Evolutionary conservation across 2,888 invertebrate genomes (phyloP).

Genomic region (Netelia melanura): DNA sequence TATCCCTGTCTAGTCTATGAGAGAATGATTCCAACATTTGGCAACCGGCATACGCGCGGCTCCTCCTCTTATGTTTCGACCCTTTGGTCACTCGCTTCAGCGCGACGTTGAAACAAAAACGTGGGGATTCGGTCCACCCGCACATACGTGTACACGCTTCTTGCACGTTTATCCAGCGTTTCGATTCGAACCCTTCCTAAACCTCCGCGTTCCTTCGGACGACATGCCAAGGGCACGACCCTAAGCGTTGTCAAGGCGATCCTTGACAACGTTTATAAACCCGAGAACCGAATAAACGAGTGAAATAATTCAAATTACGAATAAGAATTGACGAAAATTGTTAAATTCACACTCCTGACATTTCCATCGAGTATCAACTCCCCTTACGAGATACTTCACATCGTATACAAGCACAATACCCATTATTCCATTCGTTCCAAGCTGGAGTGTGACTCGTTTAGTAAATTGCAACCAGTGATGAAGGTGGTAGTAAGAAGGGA

Average conservation of each 20-base stretch:
- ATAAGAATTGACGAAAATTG: conserved; percentile 79
- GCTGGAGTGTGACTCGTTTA: no score
- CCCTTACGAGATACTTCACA: no score
- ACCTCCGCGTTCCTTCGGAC: conserved; percentile 38
- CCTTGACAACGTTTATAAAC: conserved; percentile 13
- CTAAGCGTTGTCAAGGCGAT: conserved; percentile 60
- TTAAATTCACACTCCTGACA: not conserved
- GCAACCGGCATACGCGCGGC: not conserved
- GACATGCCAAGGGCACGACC: conserved; percentile 66
- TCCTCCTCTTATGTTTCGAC: conserved; percentile 30
- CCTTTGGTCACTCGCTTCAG: conserved; percentile 13
- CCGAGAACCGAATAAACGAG: conserved; percentile 72
- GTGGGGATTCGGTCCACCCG: not conserved
- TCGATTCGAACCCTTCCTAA: conserved; percentile 66
- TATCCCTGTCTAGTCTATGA: not conserved
- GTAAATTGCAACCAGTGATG: not conserved
- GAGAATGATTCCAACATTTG: conserved; percentile 51
- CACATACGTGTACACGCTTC: conserved; percentile 31
- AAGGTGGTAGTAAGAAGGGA: not conserved
- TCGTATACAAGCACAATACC: no score
- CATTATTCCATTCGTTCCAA: no score
- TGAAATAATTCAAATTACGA: conserved; percentile 78
- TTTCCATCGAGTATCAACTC: not conserved
- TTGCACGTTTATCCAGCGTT: conserved; percentile 54
- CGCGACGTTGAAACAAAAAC: conserved; percentile 66